Evolutionary conservation across 2,797 vertebrate species (phyloP).

Genomic region (Cynopterus sphinx): DNA sequence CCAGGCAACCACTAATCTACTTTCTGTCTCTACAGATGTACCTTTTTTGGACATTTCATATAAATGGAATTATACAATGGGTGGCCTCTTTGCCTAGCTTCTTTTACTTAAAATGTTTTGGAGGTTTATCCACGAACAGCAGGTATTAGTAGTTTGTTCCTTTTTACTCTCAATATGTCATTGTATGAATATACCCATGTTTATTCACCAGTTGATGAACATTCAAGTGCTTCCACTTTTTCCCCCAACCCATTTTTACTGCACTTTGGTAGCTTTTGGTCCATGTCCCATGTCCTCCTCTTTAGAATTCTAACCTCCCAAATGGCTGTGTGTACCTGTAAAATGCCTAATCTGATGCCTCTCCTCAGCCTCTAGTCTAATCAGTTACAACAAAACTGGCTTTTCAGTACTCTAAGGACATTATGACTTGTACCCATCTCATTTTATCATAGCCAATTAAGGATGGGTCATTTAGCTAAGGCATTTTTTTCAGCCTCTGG

Average conservation of each 20-base stretch:
- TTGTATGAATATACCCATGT: not conserved
- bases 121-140: not conserved
- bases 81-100: not conserved
- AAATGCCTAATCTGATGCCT: not conserved
- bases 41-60: not conserved
- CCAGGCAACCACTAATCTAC: not conserved
- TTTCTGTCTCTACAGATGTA: not conserved
- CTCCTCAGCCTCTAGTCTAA: not conserved
- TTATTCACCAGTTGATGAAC: not conserved
- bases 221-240: not conserved
- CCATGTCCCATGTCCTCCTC: not conserved
- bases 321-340: not conserved
- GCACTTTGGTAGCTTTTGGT: not conserved
- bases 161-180: not conserved
- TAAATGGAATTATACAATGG: not conserved
- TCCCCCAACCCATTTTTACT: not conserved
- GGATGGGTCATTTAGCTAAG: not conserved
- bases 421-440: not conserved
- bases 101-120: not conserved
- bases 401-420: not conserved
- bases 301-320: not conserved
- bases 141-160: not conserved
- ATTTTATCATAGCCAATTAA: not conserved
- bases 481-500: slow-evolving; percentile 4
- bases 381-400: not conserved